Base-by-base conservation (phyloP, 2,888 invertebrate genomes). In the Noctua comes region DNA sequence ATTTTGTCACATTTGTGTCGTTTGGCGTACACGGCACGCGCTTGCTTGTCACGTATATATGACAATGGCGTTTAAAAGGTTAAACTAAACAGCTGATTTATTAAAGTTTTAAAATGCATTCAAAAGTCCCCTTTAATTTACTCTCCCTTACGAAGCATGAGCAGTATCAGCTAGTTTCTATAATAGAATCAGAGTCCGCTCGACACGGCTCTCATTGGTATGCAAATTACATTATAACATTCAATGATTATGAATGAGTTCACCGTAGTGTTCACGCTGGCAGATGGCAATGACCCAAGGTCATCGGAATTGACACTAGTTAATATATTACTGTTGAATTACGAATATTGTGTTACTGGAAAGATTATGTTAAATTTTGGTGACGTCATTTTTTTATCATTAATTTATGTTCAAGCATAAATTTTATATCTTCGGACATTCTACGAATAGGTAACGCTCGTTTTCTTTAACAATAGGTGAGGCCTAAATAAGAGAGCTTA, bases 141-240 rank as follows among this genome's bases (percentile, higher is more conserved):
- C 73, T 72, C 57, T 76, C 48, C 62, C 36, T 51, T 62, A 57
- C 64, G 77, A 68, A 75, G 54, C 27, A 72, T 76, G 77, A 79
- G 65, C 78, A 65, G 64, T 64, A 68, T 54, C 64, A 72, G 71
- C 43, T 68, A 79, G 79, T 64, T 87, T 80, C 76, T 84, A 84
- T 89, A 90, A 89, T 89, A 87, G 83, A 90, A 90, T 89, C 86
- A 83, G 80, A 85, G 88, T 89, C 90, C 90, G 86, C 80, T 79
- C 83, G 87, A 89, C 88, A 88, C 88, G 86, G 80, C 72, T 64
- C 88, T 86, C 91, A 93, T 93, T 92, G 88, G 88, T 88, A 93
- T 93, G 93, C 92, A 93, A 94, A 94, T 93, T 91, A 92, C 90
- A 91, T 92, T 90, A 91, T 88, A 91, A 86, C 88, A 89, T 89